Evolutionary conservation across 2,888 invertebrate genomes (phyloP).

Genomic region (Thelaira solivaga): DNA sequence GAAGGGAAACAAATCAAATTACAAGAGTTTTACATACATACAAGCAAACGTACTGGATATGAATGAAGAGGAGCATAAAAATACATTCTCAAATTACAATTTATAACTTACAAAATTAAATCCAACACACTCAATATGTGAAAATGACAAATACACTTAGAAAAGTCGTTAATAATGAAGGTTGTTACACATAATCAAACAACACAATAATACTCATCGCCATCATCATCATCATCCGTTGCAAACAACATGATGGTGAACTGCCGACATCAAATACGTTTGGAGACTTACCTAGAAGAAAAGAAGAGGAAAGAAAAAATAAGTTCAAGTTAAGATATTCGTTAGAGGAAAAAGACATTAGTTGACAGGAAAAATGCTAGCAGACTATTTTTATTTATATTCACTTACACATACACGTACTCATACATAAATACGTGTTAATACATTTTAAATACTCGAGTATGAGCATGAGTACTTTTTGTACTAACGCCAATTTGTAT

Average conservation of each 20-base stretch:
- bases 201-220: constrained; percentile 29
- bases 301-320: constrained; percentile 26
- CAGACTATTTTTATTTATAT: constrained; percentile 46
- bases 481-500: not conserved
- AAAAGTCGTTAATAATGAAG: constrained; percentile 54
- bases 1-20: constrained; percentile 40
- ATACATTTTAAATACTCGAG: not conserved
- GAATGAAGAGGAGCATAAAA: too few species aligned
- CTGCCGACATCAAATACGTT: constrained; percentile 24
- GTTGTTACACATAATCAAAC: constrained; percentile 50
- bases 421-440: not conserved
- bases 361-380: constrained; percentile 58
- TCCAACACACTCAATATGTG: constrained; percentile 58
- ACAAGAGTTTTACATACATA: constrained; percentile 26
- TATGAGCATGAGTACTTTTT: not conserved
- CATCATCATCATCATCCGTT: not conserved
- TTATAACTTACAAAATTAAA: constrained; percentile 54
- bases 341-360: constrained; percentile 33
- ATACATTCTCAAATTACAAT: constrained; percentile 52
- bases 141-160: constrained; percentile 55
- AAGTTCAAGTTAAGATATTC: not conserved
- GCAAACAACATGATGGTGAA: constrained; percentile 13
- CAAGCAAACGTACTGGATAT: too few species aligned
- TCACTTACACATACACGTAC: not conserved
- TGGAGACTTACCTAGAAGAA: constrained; percentile 56